phyloP scores from a whole-genome alignment of 2,888 invertebrate genomes.

The Amblyjoppa proteus region DNA sequence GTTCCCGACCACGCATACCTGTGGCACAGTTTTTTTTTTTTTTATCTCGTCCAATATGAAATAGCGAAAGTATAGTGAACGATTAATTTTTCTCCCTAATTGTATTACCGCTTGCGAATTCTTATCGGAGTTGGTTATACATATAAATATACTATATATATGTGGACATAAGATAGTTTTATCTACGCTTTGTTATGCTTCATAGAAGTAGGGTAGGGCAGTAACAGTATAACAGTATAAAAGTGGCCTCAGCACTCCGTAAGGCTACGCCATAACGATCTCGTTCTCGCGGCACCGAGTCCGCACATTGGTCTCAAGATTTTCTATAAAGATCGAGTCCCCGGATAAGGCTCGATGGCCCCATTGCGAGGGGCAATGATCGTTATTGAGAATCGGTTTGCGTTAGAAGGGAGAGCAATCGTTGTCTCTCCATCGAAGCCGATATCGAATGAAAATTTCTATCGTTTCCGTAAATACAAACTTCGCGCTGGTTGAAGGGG shows the following conservation, averaged over 20 bases:
- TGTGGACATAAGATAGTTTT: slow-evolving; percentile 7
- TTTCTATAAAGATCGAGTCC: slow-evolving; percentile 52
- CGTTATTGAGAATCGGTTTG: slow-evolving; percentile 56
- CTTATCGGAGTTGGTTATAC: slow-evolving; percentile 10
- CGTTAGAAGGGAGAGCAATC: slow-evolving; percentile 2
- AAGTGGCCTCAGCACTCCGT: slow-evolving; percentile 45
- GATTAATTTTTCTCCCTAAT: slow-evolving; percentile 6
- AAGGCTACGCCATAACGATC: slow-evolving; percentile 23
- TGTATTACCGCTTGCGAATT: slow-evolving; percentile 12
- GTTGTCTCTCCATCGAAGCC: slow-evolving; percentile 12
- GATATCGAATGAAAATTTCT: slow-evolving; percentile 2
- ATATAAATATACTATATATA: slow-evolving; percentile 9
- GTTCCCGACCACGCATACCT: slow-evolving; percentile 9
- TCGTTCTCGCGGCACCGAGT: slow-evolving; percentile 13
- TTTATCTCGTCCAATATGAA: background rate
- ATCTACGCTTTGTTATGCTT: slow-evolving; percentile 26
- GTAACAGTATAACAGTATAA: slow-evolving; percentile 29
- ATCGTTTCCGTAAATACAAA: background rate
- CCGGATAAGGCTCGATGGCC: slow-evolving; percentile 37
- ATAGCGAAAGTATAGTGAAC: background rate
- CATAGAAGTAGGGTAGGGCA: slow-evolving; percentile 16
- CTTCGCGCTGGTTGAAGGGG: background rate
- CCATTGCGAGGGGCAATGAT: slow-evolving; percentile 41
- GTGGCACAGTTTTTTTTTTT: background rate
- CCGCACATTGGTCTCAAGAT: slow-evolving; percentile 32